Conservation (phyloP, 2,888 invertebrate species). For the Agrilus cyanescens region DNA sequence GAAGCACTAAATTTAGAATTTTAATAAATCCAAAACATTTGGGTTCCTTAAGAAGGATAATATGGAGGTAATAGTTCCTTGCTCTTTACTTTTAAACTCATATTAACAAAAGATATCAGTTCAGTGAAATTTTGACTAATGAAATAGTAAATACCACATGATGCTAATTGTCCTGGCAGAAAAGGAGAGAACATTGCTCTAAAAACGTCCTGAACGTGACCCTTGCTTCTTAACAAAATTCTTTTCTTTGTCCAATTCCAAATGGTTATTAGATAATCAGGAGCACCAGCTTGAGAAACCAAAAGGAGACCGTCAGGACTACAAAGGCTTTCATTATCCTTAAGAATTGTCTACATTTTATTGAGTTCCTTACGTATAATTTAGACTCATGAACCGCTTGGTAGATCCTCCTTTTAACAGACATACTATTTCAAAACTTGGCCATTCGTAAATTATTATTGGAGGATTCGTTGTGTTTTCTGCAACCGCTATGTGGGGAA, state of each 20-base stretch:
- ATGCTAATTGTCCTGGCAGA: slow-evolving; percentile 66
- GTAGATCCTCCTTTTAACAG: slow-evolving; percentile 68
- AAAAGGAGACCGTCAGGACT: slow-evolving; percentile 72
- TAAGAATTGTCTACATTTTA: not conserved
- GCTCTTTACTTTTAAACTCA: too few species aligned
- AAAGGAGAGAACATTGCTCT: slow-evolving; percentile 71
- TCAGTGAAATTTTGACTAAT: too few species aligned
- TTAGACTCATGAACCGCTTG: slow-evolving; percentile 57
- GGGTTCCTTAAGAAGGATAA: too few species aligned
- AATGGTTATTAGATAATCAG: slow-evolving; percentile 77
- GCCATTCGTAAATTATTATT: slow-evolving; percentile 76
- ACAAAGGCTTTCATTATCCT: slow-evolving; percentile 17
- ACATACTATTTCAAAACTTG: slow-evolving; percentile 60
- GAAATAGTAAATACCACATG: slow-evolving; percentile 45
- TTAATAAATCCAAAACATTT: too few species aligned
- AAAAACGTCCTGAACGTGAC: slow-evolving; percentile 71
- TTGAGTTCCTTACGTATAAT: slow-evolving; percentile 47
- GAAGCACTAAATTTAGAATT: too few species aligned
- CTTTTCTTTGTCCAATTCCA: slow-evolving; percentile 76
- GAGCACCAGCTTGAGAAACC: slow-evolving; percentile 73
- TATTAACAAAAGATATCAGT: too few species aligned
- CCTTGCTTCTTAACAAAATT: slow-evolving; percentile 68
- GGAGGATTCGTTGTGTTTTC: slow-evolving; percentile 60
- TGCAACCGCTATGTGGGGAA: slow-evolving; percentile 66
- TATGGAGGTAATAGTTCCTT: too few species aligned